Evolutionary conservation across 2,113 vertebrate species (phyloP).

Genomic region (Sorex fumeus): DNA sequence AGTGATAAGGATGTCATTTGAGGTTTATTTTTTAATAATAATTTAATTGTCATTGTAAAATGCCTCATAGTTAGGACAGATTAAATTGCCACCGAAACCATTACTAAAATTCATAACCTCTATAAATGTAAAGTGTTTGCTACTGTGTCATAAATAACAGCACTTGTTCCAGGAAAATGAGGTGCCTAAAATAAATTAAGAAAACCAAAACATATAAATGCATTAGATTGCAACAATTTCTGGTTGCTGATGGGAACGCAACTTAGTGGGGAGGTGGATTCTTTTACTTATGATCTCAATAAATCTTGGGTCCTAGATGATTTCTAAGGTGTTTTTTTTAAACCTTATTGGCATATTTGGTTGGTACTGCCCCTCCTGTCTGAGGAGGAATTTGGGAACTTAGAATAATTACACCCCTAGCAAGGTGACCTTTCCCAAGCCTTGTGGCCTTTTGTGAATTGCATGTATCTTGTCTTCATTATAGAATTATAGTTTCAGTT

Average conservation of each 20-base stretch:
- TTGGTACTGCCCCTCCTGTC: slow-evolving; percentile 65
- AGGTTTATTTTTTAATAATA: slow-evolving; percentile 91
- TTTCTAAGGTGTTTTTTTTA: slow-evolving; percentile 55
- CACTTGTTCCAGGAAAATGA: slow-evolving; percentile 89
- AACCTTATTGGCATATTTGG: slow-evolving; percentile 76
- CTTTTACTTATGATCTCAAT: slow-evolving; percentile 83
- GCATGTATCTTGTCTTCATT: slow-evolving; percentile 17
- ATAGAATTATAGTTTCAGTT: background rate
- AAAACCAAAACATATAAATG: slow-evolving; percentile 89
- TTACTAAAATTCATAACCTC: slow-evolving; percentile 91
- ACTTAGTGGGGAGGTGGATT: slow-evolving; percentile 83
- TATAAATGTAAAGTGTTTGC: slow-evolving; percentile 91
- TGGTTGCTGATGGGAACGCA: slow-evolving; percentile 83
- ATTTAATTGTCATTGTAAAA: slow-evolving; percentile 93
- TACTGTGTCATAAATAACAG: slow-evolving; percentile 88
- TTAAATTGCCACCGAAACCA: slow-evolving; percentile 91
- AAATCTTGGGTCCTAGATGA: slow-evolving; percentile 83
- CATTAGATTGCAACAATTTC: slow-evolving; percentile 89
- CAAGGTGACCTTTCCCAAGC: slow-evolving; percentile 51
- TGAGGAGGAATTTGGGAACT: slow-evolving; percentile 70
- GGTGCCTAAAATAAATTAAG: slow-evolving; percentile 91
- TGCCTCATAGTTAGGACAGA: slow-evolving; percentile 90
- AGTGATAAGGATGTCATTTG: slow-evolving; percentile 89
- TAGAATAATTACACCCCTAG: slow-evolving; percentile 3
- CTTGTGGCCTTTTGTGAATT: background rate